Evolutionary conservation across 2,797 vertebrate species (phyloP).

Genomic region (Parauchenoglanis ngamensis): DNA sequence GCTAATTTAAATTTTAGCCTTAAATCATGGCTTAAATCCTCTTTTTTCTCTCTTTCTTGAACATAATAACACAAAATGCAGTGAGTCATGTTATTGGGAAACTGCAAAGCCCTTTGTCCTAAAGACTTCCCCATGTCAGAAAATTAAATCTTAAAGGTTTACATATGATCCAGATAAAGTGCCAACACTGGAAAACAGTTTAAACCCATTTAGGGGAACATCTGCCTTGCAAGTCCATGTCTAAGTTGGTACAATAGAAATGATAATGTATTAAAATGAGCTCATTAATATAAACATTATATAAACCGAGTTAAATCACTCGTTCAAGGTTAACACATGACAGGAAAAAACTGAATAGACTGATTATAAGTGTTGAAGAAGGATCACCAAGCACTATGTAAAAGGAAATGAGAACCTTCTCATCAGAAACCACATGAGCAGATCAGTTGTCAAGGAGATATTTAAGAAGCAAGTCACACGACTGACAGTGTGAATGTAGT

Average conservation of each 20-base stretch:
- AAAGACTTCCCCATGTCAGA: neutral
- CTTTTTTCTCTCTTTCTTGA: neutral
- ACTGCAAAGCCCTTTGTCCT: neutral
- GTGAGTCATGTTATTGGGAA: neutral
- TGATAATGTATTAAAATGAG: neutral
- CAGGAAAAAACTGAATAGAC: neutral
- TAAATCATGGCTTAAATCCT: neutral
- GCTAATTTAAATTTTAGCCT: too few relatives aligned
- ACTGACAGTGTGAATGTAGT: conserved; percentile 35
- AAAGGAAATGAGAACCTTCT: neutral
- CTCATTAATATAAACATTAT: neutral
- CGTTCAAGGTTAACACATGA: neutral
- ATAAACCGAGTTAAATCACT: neutral
- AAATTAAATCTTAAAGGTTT: neutral
- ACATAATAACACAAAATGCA: neutral
- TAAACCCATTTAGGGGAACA: neutral
- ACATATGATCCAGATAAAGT: neutral
- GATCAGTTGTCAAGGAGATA: conserved; percentile 9
- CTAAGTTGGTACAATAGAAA: neutral
- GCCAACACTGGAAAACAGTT: neutral
- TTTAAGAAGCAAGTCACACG: conserved; percentile 8
- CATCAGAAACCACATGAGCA: neutral
- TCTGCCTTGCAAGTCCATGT: neutral
- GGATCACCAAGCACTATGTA: neutral
- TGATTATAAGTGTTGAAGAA: neutral